A percentile compares a stretch with the other conserved stretches of the same genome.
Evolutionary conservation across 1,140 invertebrate species (phyloP).

Genomic region (Apis mellifera): Amel_HAv3.1 CM009932.2:3706001-3706500

Average conservation of each 20-base stretch:
- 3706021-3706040: no score
- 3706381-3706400: not conserved
- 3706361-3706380: not conserved
- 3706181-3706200: conserved; percentile 39
- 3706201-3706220: conserved; percentile 19
- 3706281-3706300: conserved; percentile 18
- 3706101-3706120: no score
- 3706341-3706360: not conserved
- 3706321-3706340: conserved; percentile 25
- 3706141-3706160: not conserved
- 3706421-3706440: not conserved
- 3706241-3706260: conserved; percentile 28
- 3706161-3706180: not conserved
- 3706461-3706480: not conserved
- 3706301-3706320: conserved; percentile 10
- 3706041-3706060: no score
- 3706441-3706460: not conserved
- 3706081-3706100: no score
- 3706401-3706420: not conserved
- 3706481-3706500: no score
- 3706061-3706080: no score
- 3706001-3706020: no score
- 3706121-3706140: no score
- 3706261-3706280: conserved; percentile 23
- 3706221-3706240: conserved; percentile 38